A percentile compares a stretch with the other conserved stretches of the same genome.
These are phyloP conservation scores for Pogonomyrmex barbatus DNA, from an alignment of 1,140 invertebrate species.

Conservation along the genomic window DNA sequence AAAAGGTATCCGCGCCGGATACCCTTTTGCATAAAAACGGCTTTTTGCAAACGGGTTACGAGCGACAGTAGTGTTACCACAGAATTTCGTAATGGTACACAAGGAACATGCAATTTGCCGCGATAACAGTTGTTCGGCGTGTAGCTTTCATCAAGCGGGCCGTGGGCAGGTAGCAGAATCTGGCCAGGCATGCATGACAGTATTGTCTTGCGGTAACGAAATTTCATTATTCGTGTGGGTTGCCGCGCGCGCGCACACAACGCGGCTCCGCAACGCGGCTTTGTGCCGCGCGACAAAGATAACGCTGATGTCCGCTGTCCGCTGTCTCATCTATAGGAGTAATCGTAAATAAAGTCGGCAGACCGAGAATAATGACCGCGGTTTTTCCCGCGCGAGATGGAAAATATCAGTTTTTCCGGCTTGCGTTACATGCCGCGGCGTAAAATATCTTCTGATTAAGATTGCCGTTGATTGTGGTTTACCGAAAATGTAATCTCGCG, in stretches of 20 bases:
- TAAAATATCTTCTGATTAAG: background rate
- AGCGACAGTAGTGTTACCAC: conserved; percentile 35
- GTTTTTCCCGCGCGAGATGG: background rate
- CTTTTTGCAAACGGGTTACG: background rate
- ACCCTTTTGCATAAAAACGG: background rate
- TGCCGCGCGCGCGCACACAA: conserved; percentile 19
- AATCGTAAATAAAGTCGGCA: conserved; percentile 44
- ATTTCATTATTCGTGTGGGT: conserved; percentile 67
- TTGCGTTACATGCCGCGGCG: conserved; percentile 5
- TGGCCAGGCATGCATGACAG: conserved; percentile 54
- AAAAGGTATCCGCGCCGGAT: background rate
- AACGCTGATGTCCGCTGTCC: conserved; percentile 59
- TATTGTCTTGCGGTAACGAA: conserved; percentile 70
- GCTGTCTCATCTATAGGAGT: conserved; percentile 49
- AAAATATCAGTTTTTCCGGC: conserved; percentile 8
- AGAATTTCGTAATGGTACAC: conserved; percentile 65
- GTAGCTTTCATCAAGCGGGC: conserved; percentile 48
- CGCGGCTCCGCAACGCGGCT: conserved; percentile 41
- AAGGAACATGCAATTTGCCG: conserved; percentile 69
- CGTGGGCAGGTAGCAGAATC: conserved; percentile 55
- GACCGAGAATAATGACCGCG: conserved; percentile 31
- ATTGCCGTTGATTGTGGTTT: background rate
- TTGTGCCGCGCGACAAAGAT: conserved; percentile 62
- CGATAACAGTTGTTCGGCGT: conserved; percentile 64
- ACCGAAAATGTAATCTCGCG: background rate